Evolutionary conservation across 2,888 invertebrate genomes (phyloP), one percentile per base, ranked within the genome.

Genomic region (Cabera pusaria): DNA sequence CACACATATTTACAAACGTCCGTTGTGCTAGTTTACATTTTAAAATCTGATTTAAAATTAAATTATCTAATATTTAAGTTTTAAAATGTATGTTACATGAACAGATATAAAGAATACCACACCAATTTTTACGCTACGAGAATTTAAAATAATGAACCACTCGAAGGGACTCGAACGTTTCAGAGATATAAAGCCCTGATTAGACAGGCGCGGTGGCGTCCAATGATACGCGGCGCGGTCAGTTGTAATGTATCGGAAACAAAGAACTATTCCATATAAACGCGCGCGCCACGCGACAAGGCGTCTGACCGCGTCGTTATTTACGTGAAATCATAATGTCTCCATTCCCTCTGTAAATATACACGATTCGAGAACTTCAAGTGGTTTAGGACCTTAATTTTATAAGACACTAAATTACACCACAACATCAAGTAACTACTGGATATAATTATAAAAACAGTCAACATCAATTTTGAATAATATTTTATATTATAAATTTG

Each of bases 401-500:
- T 81, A 86, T 87, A 88, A 88, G 87, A 88, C 88, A 88, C 88
- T 87, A 87, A 80, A 81, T 78, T 85, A 90, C 89, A 78, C 87
- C 90, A 90, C 90, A 89, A 90, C 90, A 90, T 86, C 89, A 82
- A 90, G 72, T 90, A 86, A 87, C 88, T 88, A 85, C 88, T 74
- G 88, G 54, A 55, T 88, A 86, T 85, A 85, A 83, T 86, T 86
- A 86, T 87, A 84, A 89, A 85, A 90, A 90, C 89, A 89, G 87
- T 90, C 89, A 90, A 90, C 90, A 90, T 87, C 88, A 81, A 90
- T 85, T 88, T 84, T 70, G 84, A 85, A 88, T 89, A 83, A 77
- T 84, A 74, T 78, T 72, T 66, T 77, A 76, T 78, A 72, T 76
- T 75, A 80, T 83, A 82, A 80, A 77, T 83, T 84, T 84, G 77